A percentile compares a stretch with the other conserved stretches of the same genome.
Conservation (phyloP, 53 echinoderm and acorn worm species). For the Holothuria scabra region DNA sequence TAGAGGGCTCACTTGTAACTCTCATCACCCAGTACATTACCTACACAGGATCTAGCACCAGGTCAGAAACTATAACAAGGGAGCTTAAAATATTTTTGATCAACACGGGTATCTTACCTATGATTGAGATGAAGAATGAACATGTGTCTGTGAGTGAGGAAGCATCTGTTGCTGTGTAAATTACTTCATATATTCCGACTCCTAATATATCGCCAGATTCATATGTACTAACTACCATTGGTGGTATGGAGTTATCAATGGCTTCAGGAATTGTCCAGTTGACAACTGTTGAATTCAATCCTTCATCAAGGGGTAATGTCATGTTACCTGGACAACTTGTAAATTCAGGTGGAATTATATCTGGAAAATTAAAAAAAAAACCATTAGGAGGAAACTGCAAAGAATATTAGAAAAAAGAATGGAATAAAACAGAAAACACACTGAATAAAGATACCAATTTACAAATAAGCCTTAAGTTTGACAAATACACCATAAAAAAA, state of each 20-base stretch:
- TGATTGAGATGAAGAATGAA: constrained; percentile 37
- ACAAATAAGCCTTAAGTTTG: no score
- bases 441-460: no score
- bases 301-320: neutral
- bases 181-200: constrained; percentile 27
- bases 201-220: constrained; percentile 38
- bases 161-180: constrained; percentile 27
- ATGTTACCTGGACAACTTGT: constrained; percentile 30
- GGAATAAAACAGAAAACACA: no score
- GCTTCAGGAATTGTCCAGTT: constrained; percentile 35
- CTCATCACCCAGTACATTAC: no score
- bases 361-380: neutral
- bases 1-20: no score
- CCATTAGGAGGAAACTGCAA: neutral
- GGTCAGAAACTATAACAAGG: no score
- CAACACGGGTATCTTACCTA: neutral
- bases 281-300: neutral
- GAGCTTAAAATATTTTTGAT: no score
- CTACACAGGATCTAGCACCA: no score
- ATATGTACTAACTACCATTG: constrained; percentile 34
- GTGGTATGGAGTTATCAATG: constrained; percentile 32
- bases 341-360: constrained; percentile 38
- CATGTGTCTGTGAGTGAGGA: constrained; percentile 27
- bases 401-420: neutral
- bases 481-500: no score